phyloP scores from a whole-genome alignment of 2,113 vertebrate genomes.

The Microtus oregoni region DNA sequence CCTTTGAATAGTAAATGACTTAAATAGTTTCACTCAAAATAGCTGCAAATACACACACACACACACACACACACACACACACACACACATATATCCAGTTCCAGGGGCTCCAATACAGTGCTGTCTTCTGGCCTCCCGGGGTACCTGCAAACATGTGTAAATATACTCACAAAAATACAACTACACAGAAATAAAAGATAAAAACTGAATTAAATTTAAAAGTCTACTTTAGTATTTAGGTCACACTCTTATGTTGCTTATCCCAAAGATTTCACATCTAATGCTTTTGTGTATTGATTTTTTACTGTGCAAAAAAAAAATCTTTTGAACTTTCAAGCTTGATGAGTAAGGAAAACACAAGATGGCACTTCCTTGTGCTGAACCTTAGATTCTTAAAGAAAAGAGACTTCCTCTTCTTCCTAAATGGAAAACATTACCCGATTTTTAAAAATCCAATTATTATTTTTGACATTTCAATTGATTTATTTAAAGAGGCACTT shows the following conservation, averaged over 20 bases:
- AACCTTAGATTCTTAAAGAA: neutral
- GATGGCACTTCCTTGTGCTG: neutral
- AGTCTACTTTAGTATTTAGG: neutral
- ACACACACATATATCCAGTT: neutral
- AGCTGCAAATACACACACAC: too few species aligned
- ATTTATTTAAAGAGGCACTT: constrained; percentile 80
- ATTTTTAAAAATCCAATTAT: neutral
- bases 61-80: too few species aligned
- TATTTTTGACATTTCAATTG: constrained; percentile 61
- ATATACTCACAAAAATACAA: neutral
- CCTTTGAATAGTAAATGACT: constrained; percentile 6
- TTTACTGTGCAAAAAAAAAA: neutral
- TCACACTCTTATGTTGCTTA: neutral
- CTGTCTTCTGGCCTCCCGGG: rapidly evolving
- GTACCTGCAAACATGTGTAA: too few species aligned
- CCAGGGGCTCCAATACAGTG: neutral
- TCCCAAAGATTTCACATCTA: neutral
- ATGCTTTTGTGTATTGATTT: neutral
- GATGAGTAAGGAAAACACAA: neutral
- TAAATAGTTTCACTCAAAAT: constrained; percentile 43
- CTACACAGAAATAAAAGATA: neutral
- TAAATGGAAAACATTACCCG: neutral
- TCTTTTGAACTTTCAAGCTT: constrained; percentile 15
- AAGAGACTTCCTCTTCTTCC: neutral
- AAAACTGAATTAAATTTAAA: neutral